phyloP scores from a whole-genome alignment of 2,797 vertebrate genomes.

The Darevskia mixta region DNA sequence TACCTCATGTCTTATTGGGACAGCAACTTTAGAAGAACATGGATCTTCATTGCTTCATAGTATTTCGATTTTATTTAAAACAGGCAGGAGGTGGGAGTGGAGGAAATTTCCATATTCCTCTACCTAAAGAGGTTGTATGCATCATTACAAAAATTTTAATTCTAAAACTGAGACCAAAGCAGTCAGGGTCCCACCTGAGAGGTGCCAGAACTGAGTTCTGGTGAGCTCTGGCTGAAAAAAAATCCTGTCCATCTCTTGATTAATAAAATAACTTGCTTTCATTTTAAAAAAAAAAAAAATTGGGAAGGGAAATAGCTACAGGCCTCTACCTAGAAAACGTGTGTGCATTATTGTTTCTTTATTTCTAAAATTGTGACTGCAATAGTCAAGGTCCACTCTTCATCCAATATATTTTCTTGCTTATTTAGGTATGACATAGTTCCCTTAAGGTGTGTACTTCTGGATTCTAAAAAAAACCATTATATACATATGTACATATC shows the following conservation, averaged over 20 bases:
- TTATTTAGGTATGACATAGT: not conserved
- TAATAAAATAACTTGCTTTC: not conserved
- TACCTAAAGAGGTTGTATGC: too few species aligned
- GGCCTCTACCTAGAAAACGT: not conserved
- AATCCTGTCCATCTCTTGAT: too few species aligned
- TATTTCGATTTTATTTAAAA: not conserved
- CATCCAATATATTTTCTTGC: not conserved
- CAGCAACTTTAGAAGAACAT: not conserved
- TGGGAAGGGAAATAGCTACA: not conserved
- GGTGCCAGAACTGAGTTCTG: too few species aligned
- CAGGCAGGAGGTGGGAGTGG: too few species aligned
- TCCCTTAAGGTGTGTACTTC: not conserved
- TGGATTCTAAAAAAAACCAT: conserved; percentile 18
- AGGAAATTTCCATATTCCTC: too few species aligned
- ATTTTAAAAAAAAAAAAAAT: not conserved
- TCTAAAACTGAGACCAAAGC: too few species aligned
- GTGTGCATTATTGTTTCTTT: not conserved
- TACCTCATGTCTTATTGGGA: not conserved
- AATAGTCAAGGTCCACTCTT: not conserved
- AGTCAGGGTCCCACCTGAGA: too few species aligned
- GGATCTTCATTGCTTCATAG: not conserved
- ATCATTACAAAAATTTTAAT: too few species aligned
- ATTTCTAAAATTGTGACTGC: not conserved
- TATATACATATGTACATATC: conserved; percentile 25
- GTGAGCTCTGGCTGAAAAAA: too few species aligned